Base-by-base conservation (phyloP, 2,113 vertebrate genomes). In the Amazona vittata region DNA sequence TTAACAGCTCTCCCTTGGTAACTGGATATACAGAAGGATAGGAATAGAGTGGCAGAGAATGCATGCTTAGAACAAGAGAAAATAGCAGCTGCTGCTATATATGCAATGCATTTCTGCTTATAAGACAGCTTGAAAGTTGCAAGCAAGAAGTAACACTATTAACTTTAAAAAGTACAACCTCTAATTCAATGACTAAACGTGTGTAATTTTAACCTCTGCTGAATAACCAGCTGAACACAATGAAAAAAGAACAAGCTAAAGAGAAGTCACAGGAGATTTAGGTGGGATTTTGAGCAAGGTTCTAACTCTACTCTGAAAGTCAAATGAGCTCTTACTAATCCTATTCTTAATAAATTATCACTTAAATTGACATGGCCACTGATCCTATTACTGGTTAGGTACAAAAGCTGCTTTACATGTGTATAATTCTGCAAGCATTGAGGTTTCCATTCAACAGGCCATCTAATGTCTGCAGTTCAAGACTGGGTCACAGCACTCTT, bases 11-110 rank as follows among this genome's bases (percentile, higher is more conserved):
- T 90, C 73, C 26, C 37, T 79, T 57, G 37, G 93, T 96, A 95
- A 96, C 35, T 25, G 78, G 90, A 83, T 94, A 90, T 53, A n/a
- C 41, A 69, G 50, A 70, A 43, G 41, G n/a, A 73, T 69, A 83
- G 81, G 62, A 93, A 88, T 46, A 90, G 89, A 85, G 70, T 2
- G 1, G 21, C 24, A 96, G 70, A 73, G 88, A 95, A 71, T 78
- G 37, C 46, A 12, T 26, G 29, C 73, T 80, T 69, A 75, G 37
- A 96, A 83, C 11, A 92, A 90, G 79, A 93, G 37, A 93, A 95
- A 94, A 91, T 9, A 96, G 68, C 90, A 95, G 83, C 85, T 87
- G 88, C 41, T 86, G 14, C 80, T 90, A 2, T 59, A 74, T 57
- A 43, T 70, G 70, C 1, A 4, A 50, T 39, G 50, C 53, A 49